These are phyloP conservation scores for Drosophila engyochracea DNA, from an alignment of 2,888 invertebrate genomes.

Conservation along the genomic window DNA sequence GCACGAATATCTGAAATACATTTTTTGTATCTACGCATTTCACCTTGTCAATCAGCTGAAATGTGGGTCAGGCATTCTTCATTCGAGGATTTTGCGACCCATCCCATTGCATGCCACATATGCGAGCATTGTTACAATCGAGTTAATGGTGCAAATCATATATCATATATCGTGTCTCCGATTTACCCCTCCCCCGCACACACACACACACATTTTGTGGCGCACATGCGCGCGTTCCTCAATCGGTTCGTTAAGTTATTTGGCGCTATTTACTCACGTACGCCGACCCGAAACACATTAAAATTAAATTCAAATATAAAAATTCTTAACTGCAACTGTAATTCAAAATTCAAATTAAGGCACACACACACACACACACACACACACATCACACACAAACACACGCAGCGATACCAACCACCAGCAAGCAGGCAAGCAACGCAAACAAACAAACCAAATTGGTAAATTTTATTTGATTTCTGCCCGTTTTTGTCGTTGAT, in stretches of 20 bases:
- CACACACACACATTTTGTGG: slow-evolving; percentile 23
- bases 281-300: slow-evolving; percentile 57
- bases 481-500: slow-evolving; percentile 72
- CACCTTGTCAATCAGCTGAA: slow-evolving; percentile 75
- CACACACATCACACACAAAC: neutral
- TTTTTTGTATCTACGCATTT: slow-evolving; percentile 51
- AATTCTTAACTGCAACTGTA: slow-evolving; percentile 72
- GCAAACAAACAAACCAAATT: slow-evolving; percentile 64
- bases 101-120: slow-evolving; percentile 38
- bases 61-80: slow-evolving; percentile 41
- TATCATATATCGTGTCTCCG: slow-evolving; percentile 15
- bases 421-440: slow-evolving; percentile 36
- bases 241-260: slow-evolving; percentile 45
- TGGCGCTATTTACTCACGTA: slow-evolving; percentile 63
- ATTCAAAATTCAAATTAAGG: slow-evolving; percentile 65
- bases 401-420: neutral
- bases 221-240: slow-evolving; percentile 58
- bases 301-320: slow-evolving; percentile 69
- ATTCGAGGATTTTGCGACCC: slow-evolving; percentile 28
- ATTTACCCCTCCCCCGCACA: neutral
- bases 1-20: slow-evolving; percentile 38
- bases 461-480: slow-evolving; percentile 76
- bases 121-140: slow-evolving; percentile 1
- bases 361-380: slow-evolving; percentile 23
- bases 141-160: slow-evolving; percentile 8